Base-by-base conservation (phyloP, 2,888 invertebrate genomes). In the Kryphioiulus occultus region DNA sequence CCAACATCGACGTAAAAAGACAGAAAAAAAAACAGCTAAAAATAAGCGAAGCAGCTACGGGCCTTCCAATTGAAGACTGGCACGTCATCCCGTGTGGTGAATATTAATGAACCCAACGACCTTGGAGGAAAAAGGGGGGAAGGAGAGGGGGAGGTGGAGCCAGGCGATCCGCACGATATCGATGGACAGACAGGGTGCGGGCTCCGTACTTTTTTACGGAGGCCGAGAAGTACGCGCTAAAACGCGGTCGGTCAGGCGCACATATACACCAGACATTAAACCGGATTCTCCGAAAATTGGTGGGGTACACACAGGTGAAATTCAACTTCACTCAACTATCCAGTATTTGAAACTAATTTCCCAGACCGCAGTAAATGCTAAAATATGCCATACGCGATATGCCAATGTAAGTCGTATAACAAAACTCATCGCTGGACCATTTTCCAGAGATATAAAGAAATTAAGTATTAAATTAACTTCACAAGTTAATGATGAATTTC, bases 61-160 rank as follows among this genome's bases (percentile, higher is more conserved):
- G 59, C n/a, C n/a, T 59, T 19, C n/a, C n/a, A 68, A 26, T 68
- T 26, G 26, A 26, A 68, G 68, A 68, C 68, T 26, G 68, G 26
- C 68, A 68, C 68, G 68, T 68, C 68, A 68, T 68, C 68, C 22
- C 9, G 68, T 12, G 68, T 10, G 26, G 26, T 68, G 68, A n/a
- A 68, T 68, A 68, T 68, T 68, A 68, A 68, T 68, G 68, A 68
- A 68, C 68, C 68, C 68, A 68, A 68, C 68, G 68, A 22, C 68
- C 68, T 68, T 68, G 68, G 26, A 3, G n/a, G 26, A 22, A 10
- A 26, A 15, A 47, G 47, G 12, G 47, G 47, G 47, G 17, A 10
- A 17, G 42, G 42, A 10, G 42, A 42, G 42, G 59, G 26, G 19
- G 68, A n/a, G 68, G 68, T 22, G 68, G n/a, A 59, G 59, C 3